These are phyloP conservation scores for Oxygymnocypris stewartii DNA, from an alignment of 2,113 vertebrate species.

Conservation along the genomic window DNA sequence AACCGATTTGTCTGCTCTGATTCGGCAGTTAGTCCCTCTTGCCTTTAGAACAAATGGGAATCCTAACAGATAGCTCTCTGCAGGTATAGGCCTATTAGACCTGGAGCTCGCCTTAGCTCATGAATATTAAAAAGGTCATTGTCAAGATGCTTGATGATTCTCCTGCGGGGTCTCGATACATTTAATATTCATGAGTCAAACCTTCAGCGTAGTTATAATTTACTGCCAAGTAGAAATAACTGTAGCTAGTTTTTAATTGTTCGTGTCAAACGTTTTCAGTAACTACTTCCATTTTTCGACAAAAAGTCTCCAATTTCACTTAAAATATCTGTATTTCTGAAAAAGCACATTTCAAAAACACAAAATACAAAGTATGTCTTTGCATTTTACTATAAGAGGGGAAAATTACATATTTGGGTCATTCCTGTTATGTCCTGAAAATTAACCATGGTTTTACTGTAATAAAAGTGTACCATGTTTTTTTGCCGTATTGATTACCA, in stretches of 20 bases:
- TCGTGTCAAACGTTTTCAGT: background rate
- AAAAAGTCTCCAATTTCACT: background rate
- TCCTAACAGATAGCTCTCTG: background rate
- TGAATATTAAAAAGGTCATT: constrained; percentile 7
- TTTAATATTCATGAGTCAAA: background rate
- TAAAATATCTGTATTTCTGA: no score
- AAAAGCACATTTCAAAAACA: background rate
- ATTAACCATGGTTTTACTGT: no score
- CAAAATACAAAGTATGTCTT: no score
- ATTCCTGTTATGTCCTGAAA: background rate
- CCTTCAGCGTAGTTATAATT: background rate
- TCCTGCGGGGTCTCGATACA: background rate
- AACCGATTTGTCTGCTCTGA: background rate
- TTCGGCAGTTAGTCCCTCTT: background rate
- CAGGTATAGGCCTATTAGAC: background rate
- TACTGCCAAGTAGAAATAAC: background rate
- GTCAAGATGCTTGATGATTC: background rate
- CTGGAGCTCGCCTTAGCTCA: background rate
- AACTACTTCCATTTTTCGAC: background rate
- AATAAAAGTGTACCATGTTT: no score
- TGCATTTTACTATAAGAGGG: no score
- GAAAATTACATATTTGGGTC: background rate
- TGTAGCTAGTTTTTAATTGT: background rate
- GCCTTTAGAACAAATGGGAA: background rate
- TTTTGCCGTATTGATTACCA: no score